These are phyloP conservation scores for Tichodroma muraria DNA, from an alignment of 2,113 vertebrate species.

Conservation along the genomic window DNA sequence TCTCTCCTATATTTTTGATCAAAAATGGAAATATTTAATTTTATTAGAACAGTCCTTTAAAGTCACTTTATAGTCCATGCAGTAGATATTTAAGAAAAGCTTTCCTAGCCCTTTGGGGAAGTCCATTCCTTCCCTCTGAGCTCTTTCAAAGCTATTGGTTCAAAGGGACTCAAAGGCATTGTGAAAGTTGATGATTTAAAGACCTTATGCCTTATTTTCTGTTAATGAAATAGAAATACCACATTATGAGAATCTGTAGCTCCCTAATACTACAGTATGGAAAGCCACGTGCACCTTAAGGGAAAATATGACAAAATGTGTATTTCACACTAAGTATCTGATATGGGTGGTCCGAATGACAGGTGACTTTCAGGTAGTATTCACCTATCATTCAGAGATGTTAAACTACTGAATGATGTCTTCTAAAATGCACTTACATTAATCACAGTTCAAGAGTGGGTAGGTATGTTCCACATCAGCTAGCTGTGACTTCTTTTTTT, in stretches of 20 bases:
- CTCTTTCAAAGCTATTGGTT: background rate
- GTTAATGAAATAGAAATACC: background rate
- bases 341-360: background rate
- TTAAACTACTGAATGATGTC: background rate
- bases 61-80: background rate
- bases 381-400: background rate
- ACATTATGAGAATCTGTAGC: background rate
- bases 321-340: background rate
- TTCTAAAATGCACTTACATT: background rate
- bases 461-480: background rate
- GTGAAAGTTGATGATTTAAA: background rate
- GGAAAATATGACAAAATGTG: background rate
- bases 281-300: background rate
- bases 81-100: background rate
- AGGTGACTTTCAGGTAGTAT: background rate
- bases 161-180: background rate
- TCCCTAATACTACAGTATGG: background rate
- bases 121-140: background rate
- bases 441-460: background rate
- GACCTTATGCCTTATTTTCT: background rate
- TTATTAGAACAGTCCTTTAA: background rate
- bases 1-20: background rate
- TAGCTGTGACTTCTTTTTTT: background rate
- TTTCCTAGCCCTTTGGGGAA: background rate
- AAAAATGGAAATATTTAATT: background rate